phyloP scores from a whole-genome alignment of 1,140 invertebrate genomes.

The Dendroctonus ponderosae region DNA sequence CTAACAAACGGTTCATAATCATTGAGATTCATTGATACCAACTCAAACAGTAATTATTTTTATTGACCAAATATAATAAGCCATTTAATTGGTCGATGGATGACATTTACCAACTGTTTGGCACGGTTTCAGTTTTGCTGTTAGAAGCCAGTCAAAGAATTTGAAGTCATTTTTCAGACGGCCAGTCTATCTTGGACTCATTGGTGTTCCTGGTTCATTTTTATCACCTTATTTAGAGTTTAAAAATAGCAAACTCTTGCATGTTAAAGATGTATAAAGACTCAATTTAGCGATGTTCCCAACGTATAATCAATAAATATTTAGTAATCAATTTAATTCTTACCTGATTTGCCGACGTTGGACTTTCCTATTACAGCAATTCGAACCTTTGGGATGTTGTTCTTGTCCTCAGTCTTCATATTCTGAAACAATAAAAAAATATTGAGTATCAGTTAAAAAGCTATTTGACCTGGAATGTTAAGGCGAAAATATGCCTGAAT shows the following conservation, averaged over 20 bases:
- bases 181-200: no score
- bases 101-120: conserved; percentile 18
- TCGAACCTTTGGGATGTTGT: conserved; percentile 58
- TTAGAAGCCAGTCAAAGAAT: conserved; percentile 7
- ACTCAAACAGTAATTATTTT: background rate
- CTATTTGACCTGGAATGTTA: background rate
- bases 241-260: background rate
- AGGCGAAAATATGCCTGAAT: background rate
- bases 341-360: conserved; percentile 75
- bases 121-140: conserved; percentile 1
- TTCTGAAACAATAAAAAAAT: conserved; percentile 40
- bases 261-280: no score
- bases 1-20: conserved; percentile 1
- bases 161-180: background rate
- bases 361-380: conserved; percentile 70
- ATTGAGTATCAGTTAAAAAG: background rate
- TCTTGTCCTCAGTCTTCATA: conserved; percentile 63
- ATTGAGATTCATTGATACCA: background rate
- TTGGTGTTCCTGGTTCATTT: background rate
- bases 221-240: conserved; percentile 8
- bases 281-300: no score
- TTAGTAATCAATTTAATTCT: conserved; percentile 34
- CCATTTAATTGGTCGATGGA: background rate
- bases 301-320: no score
- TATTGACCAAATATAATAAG: background rate